phyloP scores from a whole-genome alignment of 2,797 vertebrate genomes.

The Onychomys arenicola region DNA sequence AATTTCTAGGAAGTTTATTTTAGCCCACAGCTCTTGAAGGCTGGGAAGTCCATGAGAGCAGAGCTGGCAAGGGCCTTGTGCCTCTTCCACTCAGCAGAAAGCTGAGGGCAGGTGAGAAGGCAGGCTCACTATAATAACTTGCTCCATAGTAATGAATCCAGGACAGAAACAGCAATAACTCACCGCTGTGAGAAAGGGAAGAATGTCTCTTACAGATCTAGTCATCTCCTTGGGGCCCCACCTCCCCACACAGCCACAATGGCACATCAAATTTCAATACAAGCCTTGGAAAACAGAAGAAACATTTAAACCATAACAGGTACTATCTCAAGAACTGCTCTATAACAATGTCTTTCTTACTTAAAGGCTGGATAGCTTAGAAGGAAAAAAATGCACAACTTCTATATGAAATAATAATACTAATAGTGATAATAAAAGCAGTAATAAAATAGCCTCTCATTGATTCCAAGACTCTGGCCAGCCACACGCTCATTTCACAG shows the following conservation, averaged over 20 bases:
- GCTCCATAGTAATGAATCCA: neutral
- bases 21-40: neutral
- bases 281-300: neutral
- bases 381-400: neutral
- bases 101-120: neutral
- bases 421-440: neutral
- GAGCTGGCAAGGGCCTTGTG: neutral
- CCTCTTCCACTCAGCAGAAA: neutral
- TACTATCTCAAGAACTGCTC: neutral
- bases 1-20: neutral
- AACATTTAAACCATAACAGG: neutral
- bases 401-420: neutral
- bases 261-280: neutral
- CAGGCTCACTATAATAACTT: neutral
- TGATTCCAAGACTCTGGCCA: neutral
- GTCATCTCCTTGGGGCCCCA: neutral
- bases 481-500: neutral
- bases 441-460: neutral
- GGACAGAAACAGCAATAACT: no score
- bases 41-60: neutral
- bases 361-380: neutral
- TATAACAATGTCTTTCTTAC: neutral
- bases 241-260: neutral
- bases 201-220: neutral
- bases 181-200: neutral